Evolutionary conservation across 2,113 vertebrate species (phyloP), one percentile per base, ranked within the genome.

Genomic region (Alethe castanea): DNA sequence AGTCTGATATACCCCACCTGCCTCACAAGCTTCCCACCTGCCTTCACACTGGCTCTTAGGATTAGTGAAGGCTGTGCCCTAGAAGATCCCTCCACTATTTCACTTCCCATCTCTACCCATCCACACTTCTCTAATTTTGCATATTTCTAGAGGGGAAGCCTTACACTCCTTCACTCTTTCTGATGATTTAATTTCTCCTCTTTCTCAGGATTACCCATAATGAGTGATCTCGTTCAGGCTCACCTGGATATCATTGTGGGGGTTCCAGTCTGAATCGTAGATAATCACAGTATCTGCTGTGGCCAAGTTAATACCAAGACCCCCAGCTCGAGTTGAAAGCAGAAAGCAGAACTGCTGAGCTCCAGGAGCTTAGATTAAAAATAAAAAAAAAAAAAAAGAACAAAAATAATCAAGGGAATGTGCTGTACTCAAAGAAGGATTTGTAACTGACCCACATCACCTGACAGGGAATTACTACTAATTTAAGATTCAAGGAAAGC

Each of bases 211-310:
- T 47, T 92, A 67, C 23, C 28, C 36, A 33, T 4, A 60, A 47
- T 23, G 24, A 89, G 28, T 31, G 14, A 57, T 65, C 19, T 86
- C 56, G 28, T 35, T 92, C 47, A 91, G n/a, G 78, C 96, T 97
- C 97, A 99, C 99, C 98, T 99, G 99, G 83, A 99, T 99, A 95
- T 99, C 99, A 73, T 99, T 99, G 97, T 99, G 99, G 9, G 99
- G 99, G 94, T 99, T 99, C 99, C 99, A 99, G 97, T 99, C 99
- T 22, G 99, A 99, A 92, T 99, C 99, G 17, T 99, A 99, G 91
- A 99, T 99, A 88, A 99, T 98, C 88, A 99, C 99, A 19, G 99
- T 99, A 97, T 99, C 99, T 56, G 99, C 99, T 36, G 99, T 99
- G 62, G 99, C 99, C 69, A 99, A 98, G 95, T 99, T 99, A 97